A percentile compares a stretch with the other conserved stretches of the same genome.
These are phyloP conservation scores for Aspidiotus destructor DNA, from an alignment of 2,888 invertebrate genomes.

Conservation along the genomic window DNA sequence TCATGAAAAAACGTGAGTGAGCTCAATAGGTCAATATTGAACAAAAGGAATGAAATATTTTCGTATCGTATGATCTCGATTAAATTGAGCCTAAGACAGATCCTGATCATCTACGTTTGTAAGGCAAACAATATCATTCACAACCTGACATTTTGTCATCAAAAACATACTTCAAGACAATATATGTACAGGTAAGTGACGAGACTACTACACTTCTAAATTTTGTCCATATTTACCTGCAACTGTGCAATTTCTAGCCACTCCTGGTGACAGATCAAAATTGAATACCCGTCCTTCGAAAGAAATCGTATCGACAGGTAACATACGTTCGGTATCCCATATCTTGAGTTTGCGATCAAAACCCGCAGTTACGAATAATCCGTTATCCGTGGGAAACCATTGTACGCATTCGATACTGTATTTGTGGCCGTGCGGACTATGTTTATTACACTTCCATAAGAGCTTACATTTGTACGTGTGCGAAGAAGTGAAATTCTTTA, in stretches of 20 bases:
- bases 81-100: no score
- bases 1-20: no score
- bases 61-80: no score
- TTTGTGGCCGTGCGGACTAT: slow-evolving; percentile 17
- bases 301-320: slow-evolving; percentile 20
- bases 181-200: no score
- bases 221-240: slow-evolving; percentile 24
- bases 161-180: no score
- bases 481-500: slow-evolving; percentile 24
- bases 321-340: slow-evolving; percentile 33
- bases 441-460: slow-evolving; percentile 23
- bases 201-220: no score
- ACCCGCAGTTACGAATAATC: slow-evolving; percentile 32
- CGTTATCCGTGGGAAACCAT: slow-evolving; percentile 35
- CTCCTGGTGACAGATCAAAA: slow-evolving; percentile 31
- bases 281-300: slow-evolving; percentile 31
- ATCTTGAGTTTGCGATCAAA: slow-evolving; percentile 30
- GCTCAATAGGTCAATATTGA: no score
- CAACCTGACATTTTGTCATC: no score
- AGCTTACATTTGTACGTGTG: slow-evolving; percentile 23
- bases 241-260: slow-evolving; percentile 25
- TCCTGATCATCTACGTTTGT: no score
- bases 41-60: no score
- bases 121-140: no score
- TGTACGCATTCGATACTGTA: slow-evolving; percentile 33